Percentiles rank a stretch among this genome's conserved stretches.
Conservation (phyloP, 2,113 vertebrate genomes). For the Callaeas wilsoni region DNA sequence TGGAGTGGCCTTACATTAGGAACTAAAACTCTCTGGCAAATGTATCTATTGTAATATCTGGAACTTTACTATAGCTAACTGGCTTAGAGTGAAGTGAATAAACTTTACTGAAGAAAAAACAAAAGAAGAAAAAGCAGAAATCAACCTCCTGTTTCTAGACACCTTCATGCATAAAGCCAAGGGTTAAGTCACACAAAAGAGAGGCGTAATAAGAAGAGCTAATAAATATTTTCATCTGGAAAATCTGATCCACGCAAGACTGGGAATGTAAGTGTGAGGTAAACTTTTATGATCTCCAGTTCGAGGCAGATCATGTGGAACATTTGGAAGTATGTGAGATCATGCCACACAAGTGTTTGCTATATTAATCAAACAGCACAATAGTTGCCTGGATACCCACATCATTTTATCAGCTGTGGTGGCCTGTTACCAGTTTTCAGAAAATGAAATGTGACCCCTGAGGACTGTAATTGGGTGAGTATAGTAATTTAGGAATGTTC, state of each 20-base stretch:
- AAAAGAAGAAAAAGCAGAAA: background rate
- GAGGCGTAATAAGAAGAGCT: background rate
- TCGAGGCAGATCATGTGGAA: background rate
- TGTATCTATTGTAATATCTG: background rate
- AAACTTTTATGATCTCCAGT: constrained; percentile 2
- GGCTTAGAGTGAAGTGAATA: background rate
- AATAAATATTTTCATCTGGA: constrained; percentile 18
- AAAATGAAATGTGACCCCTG: constrained; percentile 65
- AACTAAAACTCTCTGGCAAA: background rate
- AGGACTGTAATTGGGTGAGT: constrained; percentile 65
- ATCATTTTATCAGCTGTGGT: constrained; percentile 60
- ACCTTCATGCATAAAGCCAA: background rate
- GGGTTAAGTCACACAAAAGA: background rate
- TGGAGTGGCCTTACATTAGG: background rate
- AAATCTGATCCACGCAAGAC: background rate
- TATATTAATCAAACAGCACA: constrained; percentile 40
- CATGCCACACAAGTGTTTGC: constrained; percentile 15
- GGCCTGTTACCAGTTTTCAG: constrained; percentile 69
- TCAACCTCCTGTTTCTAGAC: background rate
- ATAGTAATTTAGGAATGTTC: constrained; percentile 61
- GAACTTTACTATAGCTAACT: background rate
- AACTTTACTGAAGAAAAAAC: background rate
- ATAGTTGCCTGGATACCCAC: constrained; percentile 61
- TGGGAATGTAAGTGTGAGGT: background rate
- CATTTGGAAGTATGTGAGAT: constrained; percentile 21